phyloP scores from a whole-genome alignment of 2,113 vertebrate genomes.

The Myotis davidii region DNA sequence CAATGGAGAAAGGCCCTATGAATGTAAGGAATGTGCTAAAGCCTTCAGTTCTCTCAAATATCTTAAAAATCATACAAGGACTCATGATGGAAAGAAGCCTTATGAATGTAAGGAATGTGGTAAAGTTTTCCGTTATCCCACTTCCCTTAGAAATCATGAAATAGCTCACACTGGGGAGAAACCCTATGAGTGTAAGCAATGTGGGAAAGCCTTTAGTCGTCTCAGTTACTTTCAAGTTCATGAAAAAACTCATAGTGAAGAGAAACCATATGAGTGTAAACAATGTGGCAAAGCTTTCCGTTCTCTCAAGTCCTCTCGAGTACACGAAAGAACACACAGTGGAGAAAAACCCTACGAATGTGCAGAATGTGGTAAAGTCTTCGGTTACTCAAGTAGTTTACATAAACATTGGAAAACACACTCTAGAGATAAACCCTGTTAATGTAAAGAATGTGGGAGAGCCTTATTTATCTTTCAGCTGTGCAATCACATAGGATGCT shows the following conservation, averaged over 20 bases:
- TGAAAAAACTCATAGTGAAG: neutral
- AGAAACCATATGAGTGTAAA: neutral
- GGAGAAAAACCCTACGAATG: neutral
- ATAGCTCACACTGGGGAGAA: constrained; percentile 44
- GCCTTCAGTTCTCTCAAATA: neutral
- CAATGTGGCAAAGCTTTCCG: neutral
- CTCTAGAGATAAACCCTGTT: constrained; percentile 15
- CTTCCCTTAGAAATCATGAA: constrained; percentile 20
- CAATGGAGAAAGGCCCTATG: constrained; percentile 32
- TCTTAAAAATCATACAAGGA: neutral
- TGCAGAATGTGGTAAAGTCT: neutral
- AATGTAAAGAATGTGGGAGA: constrained; percentile 37
- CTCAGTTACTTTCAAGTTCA: neutral
- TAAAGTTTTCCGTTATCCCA: neutral
- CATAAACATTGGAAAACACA: constrained; percentile 57
- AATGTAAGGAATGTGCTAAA: neutral
- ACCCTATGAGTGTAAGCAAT: constrained; percentile 31
- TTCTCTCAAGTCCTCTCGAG: neutral
- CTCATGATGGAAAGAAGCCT: neutral
- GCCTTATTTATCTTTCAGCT: neutral
- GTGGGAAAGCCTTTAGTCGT: constrained; percentile 37
- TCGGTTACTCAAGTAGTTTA: neutral
- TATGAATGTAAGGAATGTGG: constrained; percentile 12
- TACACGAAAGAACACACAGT: neutral
- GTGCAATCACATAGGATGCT: neutral